Percentiles rank a stretch among this genome's conserved stretches.
These are phyloP conservation scores for Peromyscus californicus DNA, from an alignment of 2,113 vertebrate genomes.

Conservation along the genomic window DNA sequence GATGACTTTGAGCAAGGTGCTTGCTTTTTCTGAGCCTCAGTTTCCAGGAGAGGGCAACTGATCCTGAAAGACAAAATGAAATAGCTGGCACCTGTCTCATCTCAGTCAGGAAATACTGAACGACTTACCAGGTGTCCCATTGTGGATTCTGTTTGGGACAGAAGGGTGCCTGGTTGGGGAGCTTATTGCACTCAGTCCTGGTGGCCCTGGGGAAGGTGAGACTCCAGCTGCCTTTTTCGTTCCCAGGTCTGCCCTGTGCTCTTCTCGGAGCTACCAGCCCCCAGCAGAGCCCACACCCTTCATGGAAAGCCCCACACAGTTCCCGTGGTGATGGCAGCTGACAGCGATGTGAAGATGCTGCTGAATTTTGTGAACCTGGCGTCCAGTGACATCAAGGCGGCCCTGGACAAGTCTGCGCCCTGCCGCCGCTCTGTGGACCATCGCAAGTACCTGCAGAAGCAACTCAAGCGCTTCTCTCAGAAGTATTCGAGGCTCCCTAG, in stretches of 20 bases:
- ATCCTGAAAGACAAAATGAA: neutral
- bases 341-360: constrained; percentile 98
- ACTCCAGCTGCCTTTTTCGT: neutral
- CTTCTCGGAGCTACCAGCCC: neutral
- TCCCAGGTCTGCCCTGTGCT: constrained; percentile 60
- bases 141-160: neutral
- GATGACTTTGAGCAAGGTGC: neutral
- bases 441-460: constrained; percentile 98
- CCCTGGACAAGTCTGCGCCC: constrained; percentile 97
- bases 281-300: constrained; percentile 77
- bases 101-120: neutral
- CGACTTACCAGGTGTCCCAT: fast-evolving
- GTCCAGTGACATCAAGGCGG: constrained; percentile 98
- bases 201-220: neutral
- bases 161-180: neutral
- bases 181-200: neutral
- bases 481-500: constrained; percentile 94
- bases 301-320: constrained; percentile 81
- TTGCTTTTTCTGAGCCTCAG: constrained; percentile 50
- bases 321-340: constrained; percentile 92
- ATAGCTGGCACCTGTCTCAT: fast-evolving
- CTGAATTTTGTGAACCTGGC: constrained; percentile 99
- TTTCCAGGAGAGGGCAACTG: neutral
- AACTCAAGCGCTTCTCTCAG: constrained; percentile 98
- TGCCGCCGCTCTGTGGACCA: constrained; percentile 98